Evolutionary conservation across 2,113 vertebrate genomes (phyloP).

Genomic region (rabbit (Oryctolagus cuniculus)): DNA sequence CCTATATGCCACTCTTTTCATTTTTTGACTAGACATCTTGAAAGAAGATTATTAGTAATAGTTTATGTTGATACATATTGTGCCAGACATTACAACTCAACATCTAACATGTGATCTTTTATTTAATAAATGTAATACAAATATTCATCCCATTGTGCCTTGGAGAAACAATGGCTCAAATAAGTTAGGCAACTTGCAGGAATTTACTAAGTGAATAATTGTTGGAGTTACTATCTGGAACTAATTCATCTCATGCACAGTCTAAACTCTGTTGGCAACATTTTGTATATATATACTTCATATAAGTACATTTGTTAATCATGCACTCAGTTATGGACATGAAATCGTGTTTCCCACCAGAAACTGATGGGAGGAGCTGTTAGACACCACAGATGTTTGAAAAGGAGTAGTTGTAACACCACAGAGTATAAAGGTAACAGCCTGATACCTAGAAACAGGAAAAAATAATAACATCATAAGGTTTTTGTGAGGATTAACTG

Average conservation of each 20-base stretch:
- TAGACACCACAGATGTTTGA: not conserved
- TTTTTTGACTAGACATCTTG: not conserved
- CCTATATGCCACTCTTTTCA: not conserved
- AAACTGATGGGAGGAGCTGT: not conserved
- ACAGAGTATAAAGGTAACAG: not conserved
- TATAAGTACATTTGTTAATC: not conserved
- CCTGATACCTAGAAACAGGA: not conserved
- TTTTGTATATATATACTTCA: not conserved
- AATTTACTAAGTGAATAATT: not conserved
- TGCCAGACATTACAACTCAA: not conserved
- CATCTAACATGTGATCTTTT: not conserved
- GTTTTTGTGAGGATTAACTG: not conserved
- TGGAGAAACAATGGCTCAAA: not conserved
- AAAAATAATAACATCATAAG: not conserved
- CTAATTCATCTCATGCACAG: not conserved
- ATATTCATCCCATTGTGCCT: not conserved
- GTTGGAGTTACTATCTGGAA: not conserved
- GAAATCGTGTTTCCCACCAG: not conserved
- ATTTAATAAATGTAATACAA: constrained; percentile 3
- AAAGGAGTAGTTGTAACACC: constrained; percentile 9
- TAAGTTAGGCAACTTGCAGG: not conserved
- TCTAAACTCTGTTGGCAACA: not conserved
- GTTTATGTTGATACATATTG: not conserved
- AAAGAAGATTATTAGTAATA: not conserved
- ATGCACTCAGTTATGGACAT: not conserved